phyloP scores from a whole-genome alignment of 1,140 invertebrate species.

The Pogonus chalceus region DNA sequence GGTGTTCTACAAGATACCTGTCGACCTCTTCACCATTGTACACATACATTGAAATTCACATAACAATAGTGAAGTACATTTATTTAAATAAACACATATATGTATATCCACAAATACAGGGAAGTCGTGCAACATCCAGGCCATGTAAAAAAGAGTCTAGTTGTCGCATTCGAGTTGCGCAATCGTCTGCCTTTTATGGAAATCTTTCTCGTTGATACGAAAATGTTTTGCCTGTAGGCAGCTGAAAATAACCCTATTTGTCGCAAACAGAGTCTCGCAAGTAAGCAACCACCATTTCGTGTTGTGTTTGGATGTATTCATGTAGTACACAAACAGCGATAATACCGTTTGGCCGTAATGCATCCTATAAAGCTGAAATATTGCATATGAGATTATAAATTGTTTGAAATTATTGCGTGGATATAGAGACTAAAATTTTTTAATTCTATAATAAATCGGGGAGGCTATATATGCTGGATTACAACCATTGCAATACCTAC shows the following conservation, averaged over 20 bases:
- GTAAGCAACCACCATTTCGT: not conserved
- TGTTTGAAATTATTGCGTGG: conserved; percentile 7
- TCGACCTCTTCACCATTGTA: no score
- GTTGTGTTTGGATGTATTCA: not conserved
- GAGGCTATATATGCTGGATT: not conserved
- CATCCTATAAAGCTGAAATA: conserved; percentile 6
- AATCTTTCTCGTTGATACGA: conserved; percentile 4
- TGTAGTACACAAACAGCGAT: not conserved
- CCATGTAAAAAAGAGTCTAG: not conserved
- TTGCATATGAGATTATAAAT: conserved; percentile 7
- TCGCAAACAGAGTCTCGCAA: not conserved
- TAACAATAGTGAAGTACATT: no score
- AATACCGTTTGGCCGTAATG: conserved; percentile 4
- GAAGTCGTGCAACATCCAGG: no score
- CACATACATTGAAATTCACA: no score
- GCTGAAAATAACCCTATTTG: conserved; percentile 1
- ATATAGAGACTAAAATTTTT: conserved; percentile 3
- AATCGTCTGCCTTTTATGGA: not conserved
- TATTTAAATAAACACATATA: no score
- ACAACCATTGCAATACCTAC: not conserved
- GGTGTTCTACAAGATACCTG: no score
- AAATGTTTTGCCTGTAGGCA: not conserved
- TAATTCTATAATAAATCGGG: conserved; percentile 5
- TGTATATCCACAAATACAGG: no score
- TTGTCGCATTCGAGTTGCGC: not conserved